Percentiles rank a stretch among this genome's conserved stretches.
Evolutionary conservation across 2,113 vertebrate genomes (phyloP).

Genomic region (Anguilla japonica): DNA sequence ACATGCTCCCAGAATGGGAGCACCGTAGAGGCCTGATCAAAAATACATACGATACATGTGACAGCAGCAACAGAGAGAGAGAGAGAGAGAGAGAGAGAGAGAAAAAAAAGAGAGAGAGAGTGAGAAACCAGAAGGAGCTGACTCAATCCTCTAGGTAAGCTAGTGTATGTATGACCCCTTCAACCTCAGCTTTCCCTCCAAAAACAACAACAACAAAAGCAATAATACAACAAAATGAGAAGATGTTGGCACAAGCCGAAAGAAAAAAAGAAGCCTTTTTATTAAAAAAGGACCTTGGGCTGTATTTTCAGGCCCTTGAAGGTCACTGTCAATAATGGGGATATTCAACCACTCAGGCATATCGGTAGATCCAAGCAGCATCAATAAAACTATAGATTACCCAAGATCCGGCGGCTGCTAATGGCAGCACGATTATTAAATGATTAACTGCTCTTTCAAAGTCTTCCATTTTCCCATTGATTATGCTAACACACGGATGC

Average conservation of each 20-base stretch:
- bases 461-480: conserved; percentile 38
- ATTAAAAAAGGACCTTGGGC: neutral
- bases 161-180: neutral
- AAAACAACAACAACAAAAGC: too few species aligned
- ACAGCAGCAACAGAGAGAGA: too few species aligned
- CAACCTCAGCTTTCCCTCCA: neutral
- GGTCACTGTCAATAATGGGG: conserved; percentile 15
- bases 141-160: neutral
- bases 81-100: neutral
- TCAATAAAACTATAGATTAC: conserved; percentile 39
- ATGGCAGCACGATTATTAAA: conserved; percentile 37
- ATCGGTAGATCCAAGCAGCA: conserved; percentile 49
- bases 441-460: conserved; percentile 48
- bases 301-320: neutral
- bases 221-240: neutral
- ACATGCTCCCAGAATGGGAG: too few species aligned
- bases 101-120: neutral
- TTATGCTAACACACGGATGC: conserved; percentile 34
- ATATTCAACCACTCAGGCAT: conserved; percentile 24
- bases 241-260: neutral
- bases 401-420: conserved; percentile 26
- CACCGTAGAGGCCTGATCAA: too few species aligned
- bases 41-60: too few species aligned
- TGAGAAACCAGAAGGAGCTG: neutral
- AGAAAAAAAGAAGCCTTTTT: neutral